These are phyloP conservation scores for Drosophila emarginata DNA, from an alignment of 2,888 invertebrate species.

Conservation along the genomic window DNA sequence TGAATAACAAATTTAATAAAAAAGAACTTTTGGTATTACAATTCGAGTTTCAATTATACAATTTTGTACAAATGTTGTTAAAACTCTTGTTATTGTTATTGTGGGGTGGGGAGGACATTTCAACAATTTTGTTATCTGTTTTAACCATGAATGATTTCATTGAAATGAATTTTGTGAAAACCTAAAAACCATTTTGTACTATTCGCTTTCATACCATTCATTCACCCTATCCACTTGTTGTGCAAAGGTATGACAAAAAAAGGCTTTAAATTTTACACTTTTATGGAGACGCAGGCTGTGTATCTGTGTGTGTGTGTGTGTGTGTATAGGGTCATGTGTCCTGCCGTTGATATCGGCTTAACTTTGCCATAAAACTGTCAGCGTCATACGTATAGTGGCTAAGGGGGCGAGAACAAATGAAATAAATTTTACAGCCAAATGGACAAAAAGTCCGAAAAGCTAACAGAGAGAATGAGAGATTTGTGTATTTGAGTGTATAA, in stretches of 20 bases:
- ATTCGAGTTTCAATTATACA: background rate
- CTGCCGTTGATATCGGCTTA: slow-evolving; percentile 76
- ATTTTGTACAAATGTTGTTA: background rate
- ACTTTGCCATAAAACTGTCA: slow-evolving; percentile 77
- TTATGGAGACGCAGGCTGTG: slow-evolving; percentile 47
- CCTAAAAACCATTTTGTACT: slow-evolving; percentile 70
- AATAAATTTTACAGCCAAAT: slow-evolving; percentile 77
- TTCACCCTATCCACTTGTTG: slow-evolving; percentile 62
- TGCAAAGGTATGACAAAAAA: slow-evolving; percentile 61
- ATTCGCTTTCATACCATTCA: slow-evolving; percentile 3
- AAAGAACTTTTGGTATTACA: background rate
- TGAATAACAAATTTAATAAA: background rate
- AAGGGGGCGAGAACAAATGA: slow-evolving; percentile 56
- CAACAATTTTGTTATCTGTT: slow-evolving; percentile 67
- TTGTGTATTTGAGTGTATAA: slow-evolving; percentile 56
- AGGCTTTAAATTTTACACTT: slow-evolving; percentile 76
- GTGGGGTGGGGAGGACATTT: slow-evolving; percentile 8
- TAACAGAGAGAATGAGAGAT: slow-evolving; percentile 41
- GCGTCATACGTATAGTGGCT: slow-evolving; percentile 69
- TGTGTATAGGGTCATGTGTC: slow-evolving; percentile 60
- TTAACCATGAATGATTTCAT: slow-evolving; percentile 73
- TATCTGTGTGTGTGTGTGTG: slow-evolving; percentile 7
- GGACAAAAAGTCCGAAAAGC: slow-evolving; percentile 59
- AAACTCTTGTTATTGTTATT: background rate
- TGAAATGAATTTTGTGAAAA: slow-evolving; percentile 66